phyloP scores from a whole-genome alignment of 35 echinoderm and acorn worm species.

The Diadema setosum region DNA sequence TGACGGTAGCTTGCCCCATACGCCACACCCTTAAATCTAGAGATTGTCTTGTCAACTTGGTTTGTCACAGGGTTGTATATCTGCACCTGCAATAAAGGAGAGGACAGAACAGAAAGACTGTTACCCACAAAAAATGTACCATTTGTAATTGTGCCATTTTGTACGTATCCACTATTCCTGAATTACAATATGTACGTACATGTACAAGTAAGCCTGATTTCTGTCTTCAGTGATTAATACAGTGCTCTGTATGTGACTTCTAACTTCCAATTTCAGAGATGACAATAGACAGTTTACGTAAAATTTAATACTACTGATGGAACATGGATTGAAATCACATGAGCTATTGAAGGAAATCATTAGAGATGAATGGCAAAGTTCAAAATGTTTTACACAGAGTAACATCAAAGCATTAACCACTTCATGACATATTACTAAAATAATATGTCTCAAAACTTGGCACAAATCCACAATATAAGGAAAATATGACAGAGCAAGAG shows the following conservation, averaged over 20 bases:
- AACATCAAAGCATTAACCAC: too few species aligned
- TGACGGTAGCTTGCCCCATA: conserved; percentile 76
- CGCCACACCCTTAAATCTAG: conserved; percentile 76
- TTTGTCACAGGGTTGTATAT: conserved; percentile 88
- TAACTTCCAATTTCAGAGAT: neutral
- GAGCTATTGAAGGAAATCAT: too few species aligned
- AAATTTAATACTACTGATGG: too few species aligned
- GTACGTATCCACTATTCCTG: neutral
- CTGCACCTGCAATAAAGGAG: conserved; percentile 51
- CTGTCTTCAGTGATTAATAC: neutral
- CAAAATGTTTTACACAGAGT: too few species aligned
- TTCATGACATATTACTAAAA: too few species aligned
- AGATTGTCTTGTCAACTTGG: conserved; percentile 78
- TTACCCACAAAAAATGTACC: neutral
- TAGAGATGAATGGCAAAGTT: too few species aligned
- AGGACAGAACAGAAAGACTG: neutral
- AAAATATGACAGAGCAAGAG: too few species aligned
- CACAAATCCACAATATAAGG: too few species aligned
- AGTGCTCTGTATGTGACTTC: neutral
- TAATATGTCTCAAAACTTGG: too few species aligned
- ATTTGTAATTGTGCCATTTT: neutral
- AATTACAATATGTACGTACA: neutral
- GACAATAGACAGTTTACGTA: too few species aligned
- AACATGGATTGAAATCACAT: too few species aligned
- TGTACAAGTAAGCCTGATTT: neutral